Conservation (phyloP, 1,140 invertebrate species). For the Drosophila aff. region DNA sequence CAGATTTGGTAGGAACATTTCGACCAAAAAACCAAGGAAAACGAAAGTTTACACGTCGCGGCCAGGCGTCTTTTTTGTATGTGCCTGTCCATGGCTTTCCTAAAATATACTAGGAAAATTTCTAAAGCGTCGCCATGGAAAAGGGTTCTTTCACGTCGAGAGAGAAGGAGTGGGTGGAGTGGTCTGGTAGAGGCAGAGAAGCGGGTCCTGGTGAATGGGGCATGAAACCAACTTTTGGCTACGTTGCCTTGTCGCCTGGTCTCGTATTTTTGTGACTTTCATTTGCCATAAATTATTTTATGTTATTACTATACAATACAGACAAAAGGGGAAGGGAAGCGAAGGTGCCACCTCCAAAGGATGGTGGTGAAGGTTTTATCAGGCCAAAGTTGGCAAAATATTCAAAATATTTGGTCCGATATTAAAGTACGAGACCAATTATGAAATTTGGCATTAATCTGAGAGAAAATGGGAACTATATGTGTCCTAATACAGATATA, state of each 20-base stretch:
- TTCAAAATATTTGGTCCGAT: not conserved
- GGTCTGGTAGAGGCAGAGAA: not conserved
- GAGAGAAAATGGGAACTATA: not conserved
- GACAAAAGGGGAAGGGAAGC: constrained; percentile 22
- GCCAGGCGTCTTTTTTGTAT: constrained; percentile 42
- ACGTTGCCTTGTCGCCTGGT: constrained; percentile 25
- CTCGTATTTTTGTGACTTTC: constrained; percentile 76
- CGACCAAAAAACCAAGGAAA: constrained; percentile 30
- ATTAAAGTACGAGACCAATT: not conserved
- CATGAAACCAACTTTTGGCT: constrained; percentile 54
- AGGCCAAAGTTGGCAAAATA: constrained; percentile 34
- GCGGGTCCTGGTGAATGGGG: constrained; percentile 39
- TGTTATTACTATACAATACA: constrained; percentile 80
- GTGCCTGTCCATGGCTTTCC: constrained; percentile 20
- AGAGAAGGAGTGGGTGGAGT: not conserved
- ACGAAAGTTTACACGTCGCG: constrained; percentile 58
- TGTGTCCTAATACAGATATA: not conserved
- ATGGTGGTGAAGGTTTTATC: not conserved
- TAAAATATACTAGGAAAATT: constrained; percentile 59
- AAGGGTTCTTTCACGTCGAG: constrained; percentile 17
- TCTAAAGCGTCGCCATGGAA: constrained; percentile 57
- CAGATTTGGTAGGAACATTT: constrained; percentile 4
- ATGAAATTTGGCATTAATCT: not conserved
- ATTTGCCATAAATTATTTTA: constrained; percentile 79
- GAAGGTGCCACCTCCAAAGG: not conserved